These are phyloP conservation scores for Sipha flava DNA, from an alignment of 1,140 invertebrate species.

Conservation along the genomic window DNA sequence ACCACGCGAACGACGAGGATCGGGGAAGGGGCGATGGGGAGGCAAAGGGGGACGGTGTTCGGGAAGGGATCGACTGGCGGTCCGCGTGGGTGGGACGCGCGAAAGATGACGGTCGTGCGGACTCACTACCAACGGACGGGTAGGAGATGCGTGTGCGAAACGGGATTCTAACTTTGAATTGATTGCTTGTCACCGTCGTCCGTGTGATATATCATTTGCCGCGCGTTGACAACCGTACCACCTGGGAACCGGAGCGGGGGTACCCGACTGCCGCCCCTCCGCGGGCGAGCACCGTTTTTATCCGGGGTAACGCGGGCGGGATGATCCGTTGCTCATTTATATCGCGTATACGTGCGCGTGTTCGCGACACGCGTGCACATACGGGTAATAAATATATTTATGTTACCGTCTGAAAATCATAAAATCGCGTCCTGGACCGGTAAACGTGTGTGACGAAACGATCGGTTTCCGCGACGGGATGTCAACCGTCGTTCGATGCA, in stretches of 20 bases:
- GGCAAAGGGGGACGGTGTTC: too few species aligned
- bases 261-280: too few species aligned
- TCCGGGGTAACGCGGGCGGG: not conserved
- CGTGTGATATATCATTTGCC: slow-evolving; percentile 12
- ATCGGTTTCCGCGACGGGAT: too few species aligned
- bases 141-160: not conserved
- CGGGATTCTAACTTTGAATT: slow-evolving; percentile 12
- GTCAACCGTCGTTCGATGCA: too few species aligned
- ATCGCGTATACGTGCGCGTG: too few species aligned
- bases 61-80: too few species aligned
- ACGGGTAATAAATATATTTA: not conserved
- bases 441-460: too few species aligned
- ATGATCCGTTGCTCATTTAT: not conserved
- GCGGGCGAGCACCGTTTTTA: not conserved
- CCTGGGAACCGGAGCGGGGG: slow-evolving; percentile 9
- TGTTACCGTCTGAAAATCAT: too few species aligned
- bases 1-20: not conserved
- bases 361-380: not conserved
- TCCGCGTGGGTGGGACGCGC: too few species aligned
- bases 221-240: slow-evolving; percentile 14
- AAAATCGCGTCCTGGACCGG: too few species aligned
- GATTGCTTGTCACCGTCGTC: slow-evolving; percentile 8
- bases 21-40: not conserved
- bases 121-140: not conserved
- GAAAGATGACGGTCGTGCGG: not conserved